Percentiles rank a stretch among this genome's conserved stretches.
phyloP scores from a whole-genome alignment of 2,888 invertebrate species.

The Glaucopsyche alexis region DNA sequence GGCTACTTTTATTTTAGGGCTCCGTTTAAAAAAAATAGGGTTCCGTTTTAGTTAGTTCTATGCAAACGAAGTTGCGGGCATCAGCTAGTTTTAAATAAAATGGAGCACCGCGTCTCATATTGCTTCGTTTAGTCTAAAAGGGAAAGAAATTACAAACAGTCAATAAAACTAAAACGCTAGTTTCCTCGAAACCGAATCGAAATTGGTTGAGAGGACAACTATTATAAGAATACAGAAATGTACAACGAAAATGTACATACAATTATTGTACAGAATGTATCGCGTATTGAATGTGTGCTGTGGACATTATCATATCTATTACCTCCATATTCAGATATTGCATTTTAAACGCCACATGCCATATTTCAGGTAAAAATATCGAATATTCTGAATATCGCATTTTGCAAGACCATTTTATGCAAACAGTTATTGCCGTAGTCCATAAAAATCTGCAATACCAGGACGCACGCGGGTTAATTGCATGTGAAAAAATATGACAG shows the following conservation, averaged over 20 bases:
- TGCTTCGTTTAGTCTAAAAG: too few species aligned
- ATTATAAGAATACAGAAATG: neutral
- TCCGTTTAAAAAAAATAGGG: too few species aligned
- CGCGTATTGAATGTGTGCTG: neutral
- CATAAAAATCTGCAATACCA: neutral
- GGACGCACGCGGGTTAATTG: neutral
- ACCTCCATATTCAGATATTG: slow-evolving; percentile 15
- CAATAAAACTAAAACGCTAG: neutral
- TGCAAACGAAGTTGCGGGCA: too few species aligned
- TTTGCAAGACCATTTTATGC: neutral
- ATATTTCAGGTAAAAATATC: slow-evolving; percentile 15
- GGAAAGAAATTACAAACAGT: neutral
- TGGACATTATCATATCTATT: slow-evolving; percentile 18
- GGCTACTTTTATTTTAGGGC: too few species aligned
- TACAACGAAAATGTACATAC: neutral
- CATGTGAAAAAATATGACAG: neutral
- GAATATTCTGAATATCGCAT: slow-evolving; percentile 7
- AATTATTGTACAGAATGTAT: slow-evolving; percentile 1
- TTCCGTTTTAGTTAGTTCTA: too few species aligned
- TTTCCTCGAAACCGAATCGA: neutral
- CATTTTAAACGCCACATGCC: neutral
- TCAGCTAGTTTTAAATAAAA: too few species aligned
- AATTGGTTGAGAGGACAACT: neutral
- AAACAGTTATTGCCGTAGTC: slow-evolving; percentile 7
- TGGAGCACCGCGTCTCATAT: too few species aligned